phyloP scores from a whole-genome alignment of 2,888 invertebrate species.

The Agonopterix subpropinquella region DNA sequence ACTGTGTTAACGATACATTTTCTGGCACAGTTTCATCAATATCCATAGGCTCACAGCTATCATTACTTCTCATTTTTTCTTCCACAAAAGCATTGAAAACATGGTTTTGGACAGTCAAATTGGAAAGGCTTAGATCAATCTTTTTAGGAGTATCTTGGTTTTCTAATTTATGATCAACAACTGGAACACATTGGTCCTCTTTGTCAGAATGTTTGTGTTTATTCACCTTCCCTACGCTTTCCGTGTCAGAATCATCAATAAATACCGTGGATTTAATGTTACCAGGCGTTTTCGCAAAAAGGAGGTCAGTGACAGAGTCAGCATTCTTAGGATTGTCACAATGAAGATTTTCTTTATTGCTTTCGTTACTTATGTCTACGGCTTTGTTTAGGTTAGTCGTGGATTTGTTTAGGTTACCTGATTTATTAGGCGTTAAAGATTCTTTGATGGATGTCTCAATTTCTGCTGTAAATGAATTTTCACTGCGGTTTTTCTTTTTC shows the following conservation, averaged over 20 bases:
- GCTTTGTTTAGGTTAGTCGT: background rate
- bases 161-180: constrained; percentile 27
- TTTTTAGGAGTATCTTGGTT: constrained; percentile 5
- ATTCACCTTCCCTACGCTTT: constrained; percentile 18
- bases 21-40: constrained; percentile 60
- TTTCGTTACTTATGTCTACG: constrained; percentile 7
- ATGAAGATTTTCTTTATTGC: constrained; percentile 12
- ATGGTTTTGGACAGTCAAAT: constrained; percentile 8
- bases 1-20: constrained; percentile 32
- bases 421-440: background rate
- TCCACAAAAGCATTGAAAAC: constrained; percentile 1
- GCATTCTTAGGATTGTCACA: background rate
- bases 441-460: background rate
- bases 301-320: constrained; percentile 21
- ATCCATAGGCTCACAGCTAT: constrained; percentile 63
- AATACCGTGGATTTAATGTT: constrained; percentile 33
- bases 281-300: constrained; percentile 36
- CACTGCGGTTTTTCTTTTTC: constrained; percentile 14
- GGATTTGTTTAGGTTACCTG: background rate
- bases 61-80: constrained; percentile 15
- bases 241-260: constrained; percentile 50
- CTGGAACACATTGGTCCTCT: constrained; percentile 60
- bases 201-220: constrained; percentile 20
- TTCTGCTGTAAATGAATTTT: constrained; percentile 5
- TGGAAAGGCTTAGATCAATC: background rate